Evolutionary conservation across 2,888 invertebrate species (phyloP).

Genomic region (Anarsia innoxiella): DNA sequence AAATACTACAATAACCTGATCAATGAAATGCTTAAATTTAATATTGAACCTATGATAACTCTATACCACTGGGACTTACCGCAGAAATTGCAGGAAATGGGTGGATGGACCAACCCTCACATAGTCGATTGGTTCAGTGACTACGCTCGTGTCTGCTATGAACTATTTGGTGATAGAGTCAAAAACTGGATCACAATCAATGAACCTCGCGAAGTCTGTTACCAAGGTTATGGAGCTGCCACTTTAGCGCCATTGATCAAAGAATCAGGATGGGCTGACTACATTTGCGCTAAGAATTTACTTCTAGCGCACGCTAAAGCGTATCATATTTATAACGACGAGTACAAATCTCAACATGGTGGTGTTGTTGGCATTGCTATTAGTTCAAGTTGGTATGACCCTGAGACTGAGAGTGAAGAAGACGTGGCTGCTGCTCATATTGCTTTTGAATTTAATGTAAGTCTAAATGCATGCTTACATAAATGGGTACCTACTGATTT

Average conservation of each 20-base stretch:
- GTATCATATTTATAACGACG: slow-evolving; percentile 42
- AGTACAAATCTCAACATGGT: slow-evolving; percentile 35
- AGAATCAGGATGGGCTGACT: slow-evolving; percentile 50
- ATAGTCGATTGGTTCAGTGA: slow-evolving; percentile 51
- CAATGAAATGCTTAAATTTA: slow-evolving; percentile 65
- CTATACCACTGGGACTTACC: slow-evolving; percentile 63
- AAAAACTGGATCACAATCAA: slow-evolving; percentile 74
- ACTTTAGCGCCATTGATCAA: slow-evolving; percentile 34
- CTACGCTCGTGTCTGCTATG: slow-evolving; percentile 47
- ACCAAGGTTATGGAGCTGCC: slow-evolving; percentile 47
- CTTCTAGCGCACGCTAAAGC: slow-evolving; percentile 67
- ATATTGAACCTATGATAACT: slow-evolving; percentile 71
- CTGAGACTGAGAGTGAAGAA: slow-evolving; percentile 40
- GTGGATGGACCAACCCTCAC: slow-evolving; percentile 57
- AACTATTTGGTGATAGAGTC: slow-evolving; percentile 52
- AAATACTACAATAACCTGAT: slow-evolving; percentile 76
- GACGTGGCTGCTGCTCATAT: slow-evolving; percentile 55
- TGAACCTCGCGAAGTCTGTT: slow-evolving; percentile 53
- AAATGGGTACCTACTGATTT: no score
- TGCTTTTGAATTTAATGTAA: slow-evolving; percentile 5
- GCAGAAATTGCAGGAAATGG: slow-evolving; percentile 50
- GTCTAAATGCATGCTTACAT: no score
- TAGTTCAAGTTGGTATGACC: slow-evolving; percentile 68
- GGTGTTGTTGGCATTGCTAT: slow-evolving; percentile 59
- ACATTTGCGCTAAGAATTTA: slow-evolving; percentile 58